Evolutionary conservation across 1,140 invertebrate species (phyloP).

Genomic region (Megathymus violae): DNA sequence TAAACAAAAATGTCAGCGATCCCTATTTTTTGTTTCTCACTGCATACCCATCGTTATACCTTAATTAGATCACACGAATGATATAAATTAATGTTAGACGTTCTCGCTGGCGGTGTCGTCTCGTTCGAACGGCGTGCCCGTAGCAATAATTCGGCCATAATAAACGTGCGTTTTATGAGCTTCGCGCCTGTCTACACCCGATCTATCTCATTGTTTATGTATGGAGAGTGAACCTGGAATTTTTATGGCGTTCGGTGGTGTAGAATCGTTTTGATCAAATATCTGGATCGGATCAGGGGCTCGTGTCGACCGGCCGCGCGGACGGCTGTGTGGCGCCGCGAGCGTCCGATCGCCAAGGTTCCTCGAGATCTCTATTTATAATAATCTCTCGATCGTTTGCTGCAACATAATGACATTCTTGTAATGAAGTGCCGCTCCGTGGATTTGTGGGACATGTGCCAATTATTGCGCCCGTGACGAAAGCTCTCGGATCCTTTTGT

Average conservation of each 20-base stretch:
- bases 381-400: slow-evolving; percentile 77
- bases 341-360: slow-evolving; percentile 73
- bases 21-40: slow-evolving; percentile 83
- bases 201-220: slow-evolving; percentile 83
- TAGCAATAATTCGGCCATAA: slow-evolving; percentile 79
- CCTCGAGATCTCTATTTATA: slow-evolving; percentile 79
- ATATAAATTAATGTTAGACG: slow-evolving; percentile 80
- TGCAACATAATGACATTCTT: slow-evolving; percentile 82
- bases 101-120: slow-evolving; percentile 66
- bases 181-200: slow-evolving; percentile 80
- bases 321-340: slow-evolving; percentile 46
- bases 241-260: slow-evolving; percentile 71
- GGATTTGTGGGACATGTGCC: slow-evolving; percentile 80
- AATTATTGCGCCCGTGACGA: slow-evolving; percentile 76
- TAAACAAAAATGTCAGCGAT: slow-evolving; percentile 85
- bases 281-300: slow-evolving; percentile 57
- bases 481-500: slow-evolving; percentile 64
- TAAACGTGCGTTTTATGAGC: slow-evolving; percentile 80
- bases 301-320: slow-evolving; percentile 48
- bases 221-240: slow-evolving; percentile 81
- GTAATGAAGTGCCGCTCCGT: slow-evolving; percentile 77
- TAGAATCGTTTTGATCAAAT: slow-evolving; percentile 71
- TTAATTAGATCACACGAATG: slow-evolving; percentile 82
- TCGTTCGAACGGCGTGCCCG: slow-evolving; percentile 58
- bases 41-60: slow-evolving; percentile 79